Base-by-base conservation (phyloP, 2,888 invertebrate species). In the Agriopis aurantiaria region DNA sequence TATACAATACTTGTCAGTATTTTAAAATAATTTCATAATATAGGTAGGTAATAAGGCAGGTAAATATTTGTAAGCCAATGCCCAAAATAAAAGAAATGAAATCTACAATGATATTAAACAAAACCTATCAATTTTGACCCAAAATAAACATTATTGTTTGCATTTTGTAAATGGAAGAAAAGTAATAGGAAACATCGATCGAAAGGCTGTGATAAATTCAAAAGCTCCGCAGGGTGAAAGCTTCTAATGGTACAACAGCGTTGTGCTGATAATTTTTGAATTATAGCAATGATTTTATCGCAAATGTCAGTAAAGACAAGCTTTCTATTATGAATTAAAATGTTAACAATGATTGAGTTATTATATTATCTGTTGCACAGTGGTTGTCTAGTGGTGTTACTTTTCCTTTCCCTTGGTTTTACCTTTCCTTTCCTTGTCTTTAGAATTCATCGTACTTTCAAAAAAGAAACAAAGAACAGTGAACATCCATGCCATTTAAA, bases 241-340 rank as follows among this genome's bases (percentile, higher is more conserved):
- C 74, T 64, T 67, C 52, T 71, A 72, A 72, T 68, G 56, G 61
- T 65, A 72, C 67, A 69, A 64, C 70, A 46, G 51, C 43, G 73
- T 51, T 73, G 72, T 70, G 67, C 58, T 68, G 55, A 68, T 65
- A 61, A 72, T 70, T 71, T 74, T 60, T 43, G 57, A 75, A 68
- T 69, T 72, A 70, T 63, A 67, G 66, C 60, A 65, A 65, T 49
- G 77, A 77, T 77, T 72, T 73, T 71, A 77, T 77, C 77, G 57
- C 61, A 64, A 67, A 68, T 61, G 66, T 73, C 73, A 69, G 59
- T 67, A 65, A 67, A 60, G 68, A 69, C 67, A 71, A 61, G 61
- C 68, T 68, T 65, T 72, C 69, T 69, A 69, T 69, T 62, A 11
- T 53, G 51, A 72, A 75, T 68, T 71, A 72, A 69, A 72, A 71